Evolutionary conservation across 2,797 vertebrate genomes (phyloP).

Genomic region (Schizopygopsis malacanthus): DNA sequence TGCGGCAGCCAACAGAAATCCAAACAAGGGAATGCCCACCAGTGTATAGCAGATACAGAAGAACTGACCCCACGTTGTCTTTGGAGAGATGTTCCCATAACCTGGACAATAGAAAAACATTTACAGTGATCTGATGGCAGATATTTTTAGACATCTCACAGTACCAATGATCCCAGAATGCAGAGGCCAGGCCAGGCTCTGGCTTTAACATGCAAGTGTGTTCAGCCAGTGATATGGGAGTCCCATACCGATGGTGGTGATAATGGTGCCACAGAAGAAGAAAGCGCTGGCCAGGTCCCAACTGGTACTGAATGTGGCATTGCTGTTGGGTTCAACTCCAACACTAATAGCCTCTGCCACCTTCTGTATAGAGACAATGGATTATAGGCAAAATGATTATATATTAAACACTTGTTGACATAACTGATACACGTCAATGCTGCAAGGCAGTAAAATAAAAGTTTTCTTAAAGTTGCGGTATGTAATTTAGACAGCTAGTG

Average conservation of each 20-base stretch:
- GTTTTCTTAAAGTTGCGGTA: not conserved
- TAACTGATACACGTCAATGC: not conserved
- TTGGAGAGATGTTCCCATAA: conserved; percentile 90
- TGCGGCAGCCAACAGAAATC: conserved; percentile 87
- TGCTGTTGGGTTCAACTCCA: conserved; percentile 80
- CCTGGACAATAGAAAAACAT: conserved; percentile 72
- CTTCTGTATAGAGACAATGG: conserved; percentile 71
- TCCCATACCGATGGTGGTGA: conserved; percentile 89
- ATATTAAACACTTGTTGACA: conserved; percentile 1
- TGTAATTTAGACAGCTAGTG: not conserved
- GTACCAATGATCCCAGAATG: conserved; percentile 50
- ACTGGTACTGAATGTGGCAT: conserved; percentile 75
- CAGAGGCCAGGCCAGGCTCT: conserved; percentile 42
- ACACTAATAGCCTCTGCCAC: conserved; percentile 79
- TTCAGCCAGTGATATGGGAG: conserved; percentile 35
- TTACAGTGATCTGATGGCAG: conserved; percentile 47
- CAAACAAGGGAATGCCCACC: conserved; percentile 91
- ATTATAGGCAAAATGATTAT: conserved; percentile 12
- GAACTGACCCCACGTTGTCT: conserved; percentile 85
- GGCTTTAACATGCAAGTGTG: conserved; percentile 42
- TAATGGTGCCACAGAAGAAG: conserved; percentile 94
- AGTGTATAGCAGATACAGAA: conserved; percentile 92
- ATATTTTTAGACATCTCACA: conserved; percentile 55
- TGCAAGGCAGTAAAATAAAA: not conserved
- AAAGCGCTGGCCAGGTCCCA: conserved; percentile 91